Base-by-base conservation (phyloP, 1,140 invertebrate species). In the Heliothis subflexa region DNA sequence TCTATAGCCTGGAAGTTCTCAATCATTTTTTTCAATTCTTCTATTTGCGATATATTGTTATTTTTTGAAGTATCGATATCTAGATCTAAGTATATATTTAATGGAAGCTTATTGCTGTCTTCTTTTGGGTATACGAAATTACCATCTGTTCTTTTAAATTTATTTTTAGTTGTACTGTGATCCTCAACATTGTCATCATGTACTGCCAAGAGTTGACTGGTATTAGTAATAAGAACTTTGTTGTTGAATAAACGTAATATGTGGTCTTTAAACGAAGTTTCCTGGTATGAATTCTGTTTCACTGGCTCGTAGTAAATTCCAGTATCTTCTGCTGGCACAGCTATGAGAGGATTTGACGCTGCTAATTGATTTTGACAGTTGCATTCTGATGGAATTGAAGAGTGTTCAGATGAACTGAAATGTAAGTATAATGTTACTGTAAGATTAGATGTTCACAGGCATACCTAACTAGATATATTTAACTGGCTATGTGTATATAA, bases 21-120 rank as follows among this genome's bases (percentile, higher is more conserved):
- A 25, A 70, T 52, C 66, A 70, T 70, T 28, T n/a, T 50, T 50
- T 70, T 70, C 1, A 70, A 7, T 7, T 70, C 21, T 70, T 70
- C 66, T 10, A 70, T 16, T 52, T 50, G 18, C 9, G 47, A 16
- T 3, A 3, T 70, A 13, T 52, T 70, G 18, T 21, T 12, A 16
- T 50, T 70, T 70, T 50, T 49, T n/a, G 47, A 0, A 21, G 18
- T 70, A 50, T 70, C 47, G 28, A 70, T 9, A 70, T 70, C 66
- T 28, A 61, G 25, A 25, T 61, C 57, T 12, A 70, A 50, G 52
- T 52, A 70, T n/a, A 70, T 3, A n/a, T 28, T 13, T 13, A 70
- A 14, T n/a, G 47, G 66, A 2, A 10, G 45, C 25, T 52, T 47
- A 21, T 9, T 28, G n/a, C 11, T 4, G 12, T 70, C 13, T 18